Evolutionary conservation across 2,888 invertebrate genomes (phyloP), one percentile per base, ranked within the genome.

Genomic region (Brachypalpus laphriformis): DNA sequence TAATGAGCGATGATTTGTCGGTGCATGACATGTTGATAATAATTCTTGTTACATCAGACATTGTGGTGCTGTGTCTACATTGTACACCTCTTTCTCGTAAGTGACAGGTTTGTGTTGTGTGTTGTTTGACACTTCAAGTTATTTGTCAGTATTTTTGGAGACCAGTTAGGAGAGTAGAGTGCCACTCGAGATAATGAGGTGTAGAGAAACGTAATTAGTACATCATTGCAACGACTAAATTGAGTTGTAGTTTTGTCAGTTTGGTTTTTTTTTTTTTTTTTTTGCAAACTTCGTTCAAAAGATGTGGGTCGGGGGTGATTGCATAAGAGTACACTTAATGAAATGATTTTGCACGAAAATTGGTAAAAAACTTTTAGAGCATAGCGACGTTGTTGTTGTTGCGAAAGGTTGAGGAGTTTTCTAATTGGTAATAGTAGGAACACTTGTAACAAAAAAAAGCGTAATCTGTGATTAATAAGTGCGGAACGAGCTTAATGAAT

Each of bases 31-130:
- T 56, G 70, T 76, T 65, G 57, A 71, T 71, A 66, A 66, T 57
- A 49, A 76, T 77, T 82, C 77, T 25, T 37, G 54, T 82, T 78
- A 78, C 78, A 78, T 82, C 82, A 82, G 68, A 45, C 25, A 5
- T 28, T 9, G 34, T 22, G 25, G 34, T 28, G 63, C 20, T 57
- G 34, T 6, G 9, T 45, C 14, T 14, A 14, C n/a, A 7, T 0
- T 25, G 8, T 14, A 9, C 4, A n/a, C 28, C 3, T 49, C 65
- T 22, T 6, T 49, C 14, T 20, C 25, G 56, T n/a, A 66, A 66
- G 70, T 78, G 77, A 78, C 66, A 59, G 65, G 59, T 78, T 65
- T 78, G 66, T 49, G 5, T 25, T 34, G 8, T 59, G 18, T 56
- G 5, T 51, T 51, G 42, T 51, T 68, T 76, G 57, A 49, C 59